These are phyloP conservation scores for Xenotilapia longispinis DNA, from an alignment of 2,113 vertebrate genomes.

Conservation along the genomic window DNA sequence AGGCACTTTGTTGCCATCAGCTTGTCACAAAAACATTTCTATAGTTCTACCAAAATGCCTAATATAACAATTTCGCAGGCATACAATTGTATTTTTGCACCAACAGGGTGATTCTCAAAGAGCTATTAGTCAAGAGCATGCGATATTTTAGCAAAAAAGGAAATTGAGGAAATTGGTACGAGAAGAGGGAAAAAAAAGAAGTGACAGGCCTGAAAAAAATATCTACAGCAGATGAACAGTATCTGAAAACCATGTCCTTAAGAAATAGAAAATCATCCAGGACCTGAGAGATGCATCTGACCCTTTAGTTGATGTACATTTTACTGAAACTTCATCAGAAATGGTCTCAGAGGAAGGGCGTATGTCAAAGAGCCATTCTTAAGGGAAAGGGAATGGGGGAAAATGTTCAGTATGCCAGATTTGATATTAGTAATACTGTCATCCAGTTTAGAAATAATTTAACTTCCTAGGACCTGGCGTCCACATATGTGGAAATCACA, in stretches of 20 bases:
- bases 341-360: background rate
- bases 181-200: background rate
- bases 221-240: background rate
- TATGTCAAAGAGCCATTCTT: fast-evolving
- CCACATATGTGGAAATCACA: no score
- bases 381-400: fast-evolving
- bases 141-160: fast-evolving
- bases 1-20: background rate
- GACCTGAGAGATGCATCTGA: background rate
- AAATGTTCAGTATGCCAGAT: background rate
- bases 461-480: no score
- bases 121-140: background rate
- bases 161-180: background rate
- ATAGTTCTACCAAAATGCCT: background rate
- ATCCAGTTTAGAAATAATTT: background rate
- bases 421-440: background rate
- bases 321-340: background rate
- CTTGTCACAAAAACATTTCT: background rate
- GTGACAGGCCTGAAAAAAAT: background rate
- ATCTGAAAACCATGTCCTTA: background rate
- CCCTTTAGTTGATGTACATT: background rate
- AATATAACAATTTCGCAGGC: background rate
- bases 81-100: background rate
- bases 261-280: background rate
- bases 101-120: background rate